Base-by-base conservation (phyloP, 2,888 invertebrate genomes). In the Lottia scabra region DNA sequence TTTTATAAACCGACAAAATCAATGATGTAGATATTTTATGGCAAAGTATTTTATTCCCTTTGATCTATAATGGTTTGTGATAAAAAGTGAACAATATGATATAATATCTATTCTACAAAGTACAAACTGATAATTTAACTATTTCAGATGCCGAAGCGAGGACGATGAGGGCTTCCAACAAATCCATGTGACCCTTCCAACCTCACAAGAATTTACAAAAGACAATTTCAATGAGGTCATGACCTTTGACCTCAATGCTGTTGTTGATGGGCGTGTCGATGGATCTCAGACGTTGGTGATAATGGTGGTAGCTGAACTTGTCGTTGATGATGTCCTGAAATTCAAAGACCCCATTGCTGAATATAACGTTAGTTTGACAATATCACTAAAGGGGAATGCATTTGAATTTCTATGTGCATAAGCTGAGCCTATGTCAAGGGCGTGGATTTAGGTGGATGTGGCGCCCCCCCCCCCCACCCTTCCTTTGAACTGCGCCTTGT, bases 211-310 rank as follows among this genome's bases (percentile, higher is more conserved):
- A 45, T 26, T 68, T n/a, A 48, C 15, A 10, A 23, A 26, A n/a
- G 16, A 16, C 16, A 63, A 63, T 66, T 46, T 26, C 16, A 48
- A 38, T n/a, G 45, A 67, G 63, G 26, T 30, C 13, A 30, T 69
- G 3, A 70, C 8, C 16, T 44, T 73, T 27, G 56, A 15, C 12
- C 15, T 75, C n/a, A 27, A 26, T 38, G 71, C 73, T n/a, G 23
- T 38, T n/a, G 63, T 71, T 26, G 75, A 75, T 63, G 63, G 65
- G 26, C 27, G 66, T 16, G 19, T 44, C 1, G 75, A 71, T 62
- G 73, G 73, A 6, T n/a, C 19, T 13, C 71, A 67, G 62, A 48
- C n/a, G 12, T 67, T 73, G 23, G n/a, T 44, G 1, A 65, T 67
- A 15, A 19, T n/a, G 15, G 44, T 70, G 38, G 62, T 70, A 30